phyloP scores from a whole-genome alignment of 2,888 invertebrate species.

The Pandemis heparana region DNA sequence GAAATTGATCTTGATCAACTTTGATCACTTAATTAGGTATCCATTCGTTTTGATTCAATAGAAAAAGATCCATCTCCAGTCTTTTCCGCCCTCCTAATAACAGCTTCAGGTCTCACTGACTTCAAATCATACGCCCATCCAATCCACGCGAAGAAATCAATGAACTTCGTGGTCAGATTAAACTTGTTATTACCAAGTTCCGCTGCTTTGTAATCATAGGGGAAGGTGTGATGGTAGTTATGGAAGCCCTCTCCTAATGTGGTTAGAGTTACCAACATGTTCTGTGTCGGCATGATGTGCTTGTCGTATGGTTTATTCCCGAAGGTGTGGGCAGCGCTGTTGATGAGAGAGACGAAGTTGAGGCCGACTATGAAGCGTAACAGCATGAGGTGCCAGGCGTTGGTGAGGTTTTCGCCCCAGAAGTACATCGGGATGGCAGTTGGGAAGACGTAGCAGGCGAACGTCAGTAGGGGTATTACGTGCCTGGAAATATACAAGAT shows the following conservation, averaged over 20 bases:
- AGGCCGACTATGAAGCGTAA: slow-evolving; percentile 91
- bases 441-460: slow-evolving; percentile 85
- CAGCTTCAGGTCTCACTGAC: slow-evolving; percentile 74
- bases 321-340: slow-evolving; percentile 96
- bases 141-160: slow-evolving; percentile 62
- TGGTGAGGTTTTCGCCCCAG: slow-evolving; percentile 90
- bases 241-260: slow-evolving; percentile 89
- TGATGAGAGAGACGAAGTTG: slow-evolving; percentile 96
- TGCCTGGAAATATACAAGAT: slow-evolving; percentile 6
- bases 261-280: slow-evolving; percentile 7
- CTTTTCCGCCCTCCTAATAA: slow-evolving; percentile 7
- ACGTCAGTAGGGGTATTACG: background rate
- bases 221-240: slow-evolving; percentile 94
- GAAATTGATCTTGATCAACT: no score
- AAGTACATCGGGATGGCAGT: slow-evolving; percentile 91
- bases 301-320: slow-evolving; percentile 96
- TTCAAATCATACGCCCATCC: slow-evolving; percentile 93
- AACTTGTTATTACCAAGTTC: slow-evolving; percentile 79
- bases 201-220: slow-evolving; percentile 90
- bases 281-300: slow-evolving; percentile 69
- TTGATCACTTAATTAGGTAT: no score
- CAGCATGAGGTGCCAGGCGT: slow-evolving; percentile 91
- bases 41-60: slow-evolving; percentile 3
- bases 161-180: slow-evolving; percentile 27
- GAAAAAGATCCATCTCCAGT: slow-evolving; percentile 33